Evolutionary conservation across 2,888 invertebrate genomes (phyloP).

Genomic region (Metallyticus violacea): DNA sequence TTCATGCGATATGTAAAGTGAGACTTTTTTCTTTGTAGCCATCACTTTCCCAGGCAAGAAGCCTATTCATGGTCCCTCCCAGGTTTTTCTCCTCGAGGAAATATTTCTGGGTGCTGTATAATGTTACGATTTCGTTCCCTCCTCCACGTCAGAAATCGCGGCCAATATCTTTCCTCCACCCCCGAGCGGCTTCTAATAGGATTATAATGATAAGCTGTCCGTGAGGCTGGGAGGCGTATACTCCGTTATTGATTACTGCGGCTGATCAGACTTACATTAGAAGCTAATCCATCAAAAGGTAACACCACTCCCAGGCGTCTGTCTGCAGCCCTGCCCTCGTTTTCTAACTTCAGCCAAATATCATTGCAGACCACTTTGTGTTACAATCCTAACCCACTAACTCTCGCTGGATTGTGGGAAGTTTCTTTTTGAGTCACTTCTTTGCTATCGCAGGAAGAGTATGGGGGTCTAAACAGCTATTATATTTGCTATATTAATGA

Average conservation of each 20-base stretch:
- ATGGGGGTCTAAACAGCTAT: too few species aligned
- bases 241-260: slow-evolving; percentile 21
- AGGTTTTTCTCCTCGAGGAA: not conserved
- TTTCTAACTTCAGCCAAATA: not conserved
- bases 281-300: slow-evolving; percentile 22
- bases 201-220: slow-evolving; percentile 30
- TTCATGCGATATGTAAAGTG: not conserved
- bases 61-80: not conserved
- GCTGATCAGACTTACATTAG: slow-evolving; percentile 25
- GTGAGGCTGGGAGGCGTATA: not conserved
- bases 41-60: not conserved
- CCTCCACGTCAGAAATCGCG: not conserved
- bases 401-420: too few species aligned
- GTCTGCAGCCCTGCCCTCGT: not conserved
- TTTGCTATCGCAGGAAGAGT: too few species aligned
- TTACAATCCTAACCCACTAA: too few species aligned
- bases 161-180: slow-evolving; percentile 8
- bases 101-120: not conserved
- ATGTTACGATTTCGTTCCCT: not conserved
- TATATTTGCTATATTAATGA: too few species aligned
- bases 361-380: not conserved
- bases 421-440: too few species aligned
- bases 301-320: slow-evolving; percentile 4
- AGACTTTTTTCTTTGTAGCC: not conserved
- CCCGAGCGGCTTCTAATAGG: slow-evolving; percentile 21